These are phyloP conservation scores for Rynchops niger DNA, from an alignment of 2,113 vertebrate genomes.

Conservation along the genomic window DNA sequence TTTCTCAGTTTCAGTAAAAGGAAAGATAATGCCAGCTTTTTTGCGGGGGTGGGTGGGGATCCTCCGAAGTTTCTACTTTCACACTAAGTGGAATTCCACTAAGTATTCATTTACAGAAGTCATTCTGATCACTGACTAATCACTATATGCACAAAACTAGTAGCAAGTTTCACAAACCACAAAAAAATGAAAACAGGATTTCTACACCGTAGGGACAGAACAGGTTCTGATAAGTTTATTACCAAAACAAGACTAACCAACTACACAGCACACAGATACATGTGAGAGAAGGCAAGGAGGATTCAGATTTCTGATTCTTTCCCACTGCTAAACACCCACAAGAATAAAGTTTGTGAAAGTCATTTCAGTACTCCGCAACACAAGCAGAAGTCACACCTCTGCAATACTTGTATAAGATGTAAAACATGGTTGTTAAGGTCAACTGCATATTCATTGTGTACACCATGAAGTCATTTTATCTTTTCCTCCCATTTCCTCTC, in stretches of 20 bases:
- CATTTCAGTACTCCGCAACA: not conserved
- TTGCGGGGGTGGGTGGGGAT: accelerated
- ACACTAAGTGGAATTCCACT: not conserved
- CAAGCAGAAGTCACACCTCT: not conserved
- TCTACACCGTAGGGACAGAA: not conserved
- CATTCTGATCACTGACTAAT: not conserved
- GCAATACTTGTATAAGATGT: not conserved
- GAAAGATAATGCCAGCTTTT: not conserved
- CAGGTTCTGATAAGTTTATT: not conserved
- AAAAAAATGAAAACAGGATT: not conserved
- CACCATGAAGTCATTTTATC: not conserved
- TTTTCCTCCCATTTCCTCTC: conserved; percentile 2
- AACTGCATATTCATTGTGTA: not conserved
- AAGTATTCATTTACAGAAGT: not conserved
- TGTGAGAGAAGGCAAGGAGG: not conserved
- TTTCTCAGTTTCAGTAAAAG: not conserved
- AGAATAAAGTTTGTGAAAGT: not conserved
- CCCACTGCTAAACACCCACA: not conserved
- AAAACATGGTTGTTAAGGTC: not conserved
- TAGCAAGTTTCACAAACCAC: not conserved
- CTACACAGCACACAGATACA: not conserved
- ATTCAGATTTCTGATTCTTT: not conserved
- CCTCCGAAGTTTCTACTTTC: not conserved
- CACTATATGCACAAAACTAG: not conserved
- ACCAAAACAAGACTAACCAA: not conserved